Evolutionary conservation across 2,888 invertebrate genomes (phyloP), one percentile per base, ranked within the genome.

Genomic region (Pedicia rivosa): DNA sequence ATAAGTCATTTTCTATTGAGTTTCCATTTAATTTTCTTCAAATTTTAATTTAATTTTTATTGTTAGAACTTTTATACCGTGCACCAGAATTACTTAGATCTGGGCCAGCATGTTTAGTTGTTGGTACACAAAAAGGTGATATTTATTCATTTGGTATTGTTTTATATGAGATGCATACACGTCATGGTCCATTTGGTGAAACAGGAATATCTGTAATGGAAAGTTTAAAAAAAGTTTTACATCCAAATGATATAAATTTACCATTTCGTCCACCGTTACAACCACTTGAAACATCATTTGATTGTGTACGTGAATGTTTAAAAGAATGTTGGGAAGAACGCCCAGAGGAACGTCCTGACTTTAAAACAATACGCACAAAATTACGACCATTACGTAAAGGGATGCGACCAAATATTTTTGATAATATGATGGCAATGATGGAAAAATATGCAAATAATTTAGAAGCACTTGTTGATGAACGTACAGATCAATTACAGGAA

Each of bases 351-450:
- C 65, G 92, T 2, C 91, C 88, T 0, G 91, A 91, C 54, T 87
- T 91, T 52, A 82, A 86, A 53, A 66, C 72, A 13, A 75, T 92
- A 39, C 68, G 88, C 20, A 70, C 79, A 13, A 73, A 76, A 46
- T 60, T 92, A 22, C 69, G 90, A 28, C 86, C 86, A 0, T 64
- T 92, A 39, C 65, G 84, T 37, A 81, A 87, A 55, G 91, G 91
- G 53, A 82, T 92, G 92, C 87, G 88, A 60, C 78, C 87, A 13
- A 94, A 94, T 59, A 92, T 95, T 49, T 87, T 94, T 50, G 95
- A 95, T 60, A 94, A 94, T 55, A 92, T 95, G 90, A 86, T 94
- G 71, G 82, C 84, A 1, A 90, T 94, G 75, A 90, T 95, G 90
- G 94, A 94, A 58, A 90, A 91, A 54, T 94, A 95, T 54, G 90